Evolutionary conservation across 2,113 vertebrate genomes (phyloP).

Genomic region (Oryzias curvinotus): DNA sequence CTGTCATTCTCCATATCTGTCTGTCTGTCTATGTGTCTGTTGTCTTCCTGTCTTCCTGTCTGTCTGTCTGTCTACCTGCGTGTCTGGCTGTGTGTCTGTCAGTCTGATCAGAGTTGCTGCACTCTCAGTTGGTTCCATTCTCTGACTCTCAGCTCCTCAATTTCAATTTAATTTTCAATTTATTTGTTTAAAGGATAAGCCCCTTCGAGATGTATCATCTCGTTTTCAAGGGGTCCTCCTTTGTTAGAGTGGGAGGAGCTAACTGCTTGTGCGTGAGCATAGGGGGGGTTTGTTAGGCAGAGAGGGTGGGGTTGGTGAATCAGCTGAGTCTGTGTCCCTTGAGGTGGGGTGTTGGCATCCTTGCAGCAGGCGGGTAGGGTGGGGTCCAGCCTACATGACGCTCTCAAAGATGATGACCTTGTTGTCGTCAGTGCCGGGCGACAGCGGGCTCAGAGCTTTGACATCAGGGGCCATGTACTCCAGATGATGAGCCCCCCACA

Average conservation of each 20-base stretch:
- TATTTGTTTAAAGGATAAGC: no score
- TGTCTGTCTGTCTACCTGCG: no score
- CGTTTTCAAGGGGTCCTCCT: no score
- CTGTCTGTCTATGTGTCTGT: no score
- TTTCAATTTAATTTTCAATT: no score
- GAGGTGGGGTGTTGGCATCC: slow-evolving; percentile 5
- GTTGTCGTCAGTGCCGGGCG: slow-evolving; percentile 73
- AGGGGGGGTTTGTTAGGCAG: slow-evolving; percentile 8
- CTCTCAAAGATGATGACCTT: slow-evolving; percentile 85
- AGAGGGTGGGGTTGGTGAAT: neutral
- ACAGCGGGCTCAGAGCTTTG: slow-evolving; percentile 71
- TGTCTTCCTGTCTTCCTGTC: no score
- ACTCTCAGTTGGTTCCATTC: neutral
- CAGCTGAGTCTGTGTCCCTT: neutral
- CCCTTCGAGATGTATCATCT: no score
- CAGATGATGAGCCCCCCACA: slow-evolving; percentile 81
- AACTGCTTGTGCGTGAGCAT: slow-evolving; percentile 10
- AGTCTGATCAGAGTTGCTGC: slow-evolving; percentile 26
- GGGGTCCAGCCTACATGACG: slow-evolving; percentile 73
- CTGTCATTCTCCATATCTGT: no score
- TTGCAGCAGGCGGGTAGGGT: slow-evolving; percentile 12
- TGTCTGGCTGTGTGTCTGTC: no score
- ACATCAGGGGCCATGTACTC: slow-evolving; percentile 82
- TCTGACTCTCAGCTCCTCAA: neutral
- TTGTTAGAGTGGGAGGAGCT: no score